Evolutionary conservation across 1,140 invertebrate species (phyloP), one percentile per base, ranked within the genome.

Genomic region (Drosophila sproati): DNA sequence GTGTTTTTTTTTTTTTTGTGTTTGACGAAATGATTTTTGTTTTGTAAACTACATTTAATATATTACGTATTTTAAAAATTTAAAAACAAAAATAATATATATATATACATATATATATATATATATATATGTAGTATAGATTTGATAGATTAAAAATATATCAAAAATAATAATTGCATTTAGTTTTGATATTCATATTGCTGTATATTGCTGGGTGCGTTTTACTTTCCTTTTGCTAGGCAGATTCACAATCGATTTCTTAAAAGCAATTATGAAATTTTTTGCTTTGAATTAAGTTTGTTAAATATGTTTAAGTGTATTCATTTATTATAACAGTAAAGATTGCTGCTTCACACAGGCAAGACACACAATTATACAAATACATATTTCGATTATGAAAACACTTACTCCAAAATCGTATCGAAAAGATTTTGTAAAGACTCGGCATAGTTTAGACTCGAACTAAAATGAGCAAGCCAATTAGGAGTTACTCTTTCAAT

Each of bases 121-220:
- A 81, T 70, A 50, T 32, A 57, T 69, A 77, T 68, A 78, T 59
- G 59, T 67, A 75, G 55, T 52, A 71, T 80, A 67, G 32, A 66
- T 66, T 69, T 39, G 48, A 61, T 73, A 62, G 61, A 67, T 72
- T 55, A 77, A 67, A 82, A 78, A 75, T 70, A 75, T 68, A 59
- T 61, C 7, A 32, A 71, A 55, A 47, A 63, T 34, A 35, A 66
- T 61, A 47, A 55, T 39, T 55, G 52, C 57, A 41, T 37, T 45
- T 54, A 45, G 29, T 68, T 35, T 31, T 60, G 37, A 51, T 39
- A 62, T 50, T 7, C 34, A 20, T 20, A 55, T 20, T 4, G 31
- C 20, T 51, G 8, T 10, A 8, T 10, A n/a, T 3, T 7, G 28
- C 50, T 31, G 6, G 20, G 43, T 6, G 3, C 5, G 6, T 47